phyloP scores from a whole-genome alignment of 2,797 vertebrate genomes.

The Sebastiscus tertius region DNA sequence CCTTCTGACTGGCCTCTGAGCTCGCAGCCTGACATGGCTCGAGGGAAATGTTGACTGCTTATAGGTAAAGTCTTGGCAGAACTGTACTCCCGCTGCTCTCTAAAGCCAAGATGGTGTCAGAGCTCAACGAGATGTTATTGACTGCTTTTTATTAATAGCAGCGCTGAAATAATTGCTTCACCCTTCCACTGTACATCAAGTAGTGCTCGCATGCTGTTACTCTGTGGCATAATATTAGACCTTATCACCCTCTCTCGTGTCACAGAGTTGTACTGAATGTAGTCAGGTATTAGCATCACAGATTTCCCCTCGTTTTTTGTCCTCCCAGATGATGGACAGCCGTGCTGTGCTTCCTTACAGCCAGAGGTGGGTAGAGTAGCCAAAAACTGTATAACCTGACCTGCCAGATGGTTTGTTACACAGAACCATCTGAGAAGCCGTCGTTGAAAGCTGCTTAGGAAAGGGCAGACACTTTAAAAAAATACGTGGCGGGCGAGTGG shows the following conservation, averaged over 20 bases:
- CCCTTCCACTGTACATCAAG: constrained; percentile 32
- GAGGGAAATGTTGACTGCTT: constrained; percentile 59
- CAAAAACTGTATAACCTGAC: background rate
- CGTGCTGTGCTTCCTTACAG: background rate
- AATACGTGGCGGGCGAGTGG: background rate
- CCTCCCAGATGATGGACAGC: background rate
- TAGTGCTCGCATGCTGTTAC: background rate
- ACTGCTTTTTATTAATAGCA: constrained; percentile 62
- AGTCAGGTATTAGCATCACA: background rate
- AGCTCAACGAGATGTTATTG: constrained; percentile 49
- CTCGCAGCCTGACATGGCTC: constrained; percentile 54
- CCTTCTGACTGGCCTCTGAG: constrained; percentile 52
- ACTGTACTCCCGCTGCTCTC: constrained; percentile 34
- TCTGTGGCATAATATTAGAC: constrained; percentile 17
- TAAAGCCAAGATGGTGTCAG: constrained; percentile 42
- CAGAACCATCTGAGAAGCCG: background rate
- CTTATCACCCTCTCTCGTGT: background rate
- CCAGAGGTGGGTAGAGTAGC: background rate
- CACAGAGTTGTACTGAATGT: background rate
- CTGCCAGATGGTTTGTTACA: background rate
- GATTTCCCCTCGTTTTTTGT: background rate
- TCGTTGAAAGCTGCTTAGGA: no score
- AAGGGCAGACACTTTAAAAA: background rate
- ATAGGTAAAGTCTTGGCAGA: constrained; percentile 49
- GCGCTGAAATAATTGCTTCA: constrained; percentile 41